phyloP scores from a whole-genome alignment of 2,797 vertebrate genomes.

The Phrynocephalus guinanensis region DNA sequence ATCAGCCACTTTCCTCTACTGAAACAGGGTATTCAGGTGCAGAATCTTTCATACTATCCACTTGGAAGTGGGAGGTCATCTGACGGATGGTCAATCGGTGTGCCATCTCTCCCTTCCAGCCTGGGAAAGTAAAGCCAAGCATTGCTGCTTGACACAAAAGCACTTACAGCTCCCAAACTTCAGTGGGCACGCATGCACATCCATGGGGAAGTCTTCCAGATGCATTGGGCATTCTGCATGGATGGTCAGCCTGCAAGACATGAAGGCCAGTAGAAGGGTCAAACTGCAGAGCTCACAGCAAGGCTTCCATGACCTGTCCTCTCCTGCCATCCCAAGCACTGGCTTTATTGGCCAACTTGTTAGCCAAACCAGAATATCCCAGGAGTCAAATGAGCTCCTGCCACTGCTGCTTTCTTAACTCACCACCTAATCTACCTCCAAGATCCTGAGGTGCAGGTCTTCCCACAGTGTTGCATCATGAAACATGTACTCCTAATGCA shows the following conservation, averaged over 20 bases:
- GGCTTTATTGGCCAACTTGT: no score
- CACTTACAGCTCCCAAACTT: conserved; percentile 98
- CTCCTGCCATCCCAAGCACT: neutral
- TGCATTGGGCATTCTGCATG: conserved; percentile 99
- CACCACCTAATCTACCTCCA: neutral
- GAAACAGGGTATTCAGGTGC: no score
- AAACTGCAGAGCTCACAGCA: neutral
- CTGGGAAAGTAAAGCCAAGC: neutral
- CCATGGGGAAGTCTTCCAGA: conserved; percentile 99
- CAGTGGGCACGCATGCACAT: conserved; percentile 94
- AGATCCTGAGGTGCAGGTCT: neutral
- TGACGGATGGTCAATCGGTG: no score
- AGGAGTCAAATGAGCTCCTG: neutral
- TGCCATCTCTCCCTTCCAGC: neutral
- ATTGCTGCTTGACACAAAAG: neutral
- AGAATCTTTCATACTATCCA: no score
- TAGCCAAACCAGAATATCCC: neutral
- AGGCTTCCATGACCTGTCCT: no score
- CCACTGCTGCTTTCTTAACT: no score
- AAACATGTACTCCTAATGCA: no score
- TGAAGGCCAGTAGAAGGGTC: neutral
- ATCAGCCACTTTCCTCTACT: no score
- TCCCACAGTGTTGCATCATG: no score
- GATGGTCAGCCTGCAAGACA: conserved; percentile 89
- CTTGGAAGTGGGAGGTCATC: no score